Percentiles rank a stretch among this genome's conserved stretches.
phyloP scores from a whole-genome alignment of 2,888 invertebrate genomes.

The Drosophila pseudotalamancana region DNA sequence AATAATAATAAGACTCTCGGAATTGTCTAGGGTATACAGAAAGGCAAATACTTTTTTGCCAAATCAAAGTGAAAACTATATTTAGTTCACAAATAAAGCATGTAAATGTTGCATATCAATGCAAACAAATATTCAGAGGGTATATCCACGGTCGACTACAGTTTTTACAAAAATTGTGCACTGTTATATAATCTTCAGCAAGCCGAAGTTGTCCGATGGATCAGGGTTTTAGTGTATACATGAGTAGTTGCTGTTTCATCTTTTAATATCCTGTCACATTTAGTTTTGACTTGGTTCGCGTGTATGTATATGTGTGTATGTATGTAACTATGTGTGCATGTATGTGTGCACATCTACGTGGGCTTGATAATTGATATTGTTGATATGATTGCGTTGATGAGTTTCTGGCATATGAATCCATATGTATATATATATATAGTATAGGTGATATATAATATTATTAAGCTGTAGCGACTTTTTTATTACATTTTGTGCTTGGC shows the following conservation, averaged over 20 bases:
- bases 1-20: too few species aligned
- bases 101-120: too few species aligned
- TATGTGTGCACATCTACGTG: conserved; percentile 23
- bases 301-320: conserved; percentile 12
- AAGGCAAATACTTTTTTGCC: too few species aligned
- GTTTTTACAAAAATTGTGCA: not conserved
- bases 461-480: conserved; percentile 31
- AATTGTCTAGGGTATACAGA: too few species aligned
- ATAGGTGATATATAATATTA: conserved; percentile 26
- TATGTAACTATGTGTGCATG: conserved; percentile 10
- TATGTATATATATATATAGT: conserved; percentile 22
- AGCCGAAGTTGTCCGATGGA: conserved; percentile 31
- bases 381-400: conserved; percentile 80
- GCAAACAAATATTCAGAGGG: not conserved
- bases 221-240: conserved; percentile 28
- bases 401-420: conserved; percentile 35
- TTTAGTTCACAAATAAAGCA: too few species aligned
- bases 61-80: too few species aligned
- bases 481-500: conserved; percentile 33
- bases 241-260: conserved; percentile 20
- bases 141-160: not conserved
- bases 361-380: conserved; percentile 61
- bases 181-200: conserved; percentile 30
- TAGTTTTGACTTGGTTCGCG: conserved; percentile 36
- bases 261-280: conserved; percentile 41